Evolutionary conservation across 2,113 vertebrate genomes (phyloP).

Genomic region (Falcunculus frontatus): DNA sequence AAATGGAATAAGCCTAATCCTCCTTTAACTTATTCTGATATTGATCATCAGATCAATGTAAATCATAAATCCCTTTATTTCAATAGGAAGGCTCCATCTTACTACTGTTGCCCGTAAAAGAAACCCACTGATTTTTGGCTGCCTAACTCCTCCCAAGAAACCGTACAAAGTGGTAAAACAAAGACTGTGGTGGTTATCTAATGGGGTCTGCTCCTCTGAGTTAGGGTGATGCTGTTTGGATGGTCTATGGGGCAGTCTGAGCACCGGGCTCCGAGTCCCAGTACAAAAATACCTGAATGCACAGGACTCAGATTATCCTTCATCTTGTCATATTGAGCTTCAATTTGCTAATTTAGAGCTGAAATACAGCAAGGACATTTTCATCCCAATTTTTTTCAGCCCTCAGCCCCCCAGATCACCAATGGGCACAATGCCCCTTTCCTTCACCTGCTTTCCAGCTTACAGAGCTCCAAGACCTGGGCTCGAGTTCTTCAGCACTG

Average conservation of each 20-base stretch:
- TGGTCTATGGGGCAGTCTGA: background rate
- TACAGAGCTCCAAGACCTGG: background rate
- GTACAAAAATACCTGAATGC: background rate
- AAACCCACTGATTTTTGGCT: background rate
- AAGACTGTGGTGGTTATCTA: background rate
- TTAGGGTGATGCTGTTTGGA: background rate
- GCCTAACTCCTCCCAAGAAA: background rate
- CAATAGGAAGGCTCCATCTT: background rate
- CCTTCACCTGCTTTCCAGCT: background rate
- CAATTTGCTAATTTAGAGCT: background rate
- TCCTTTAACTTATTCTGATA: background rate
- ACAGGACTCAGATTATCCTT: slow-evolving; percentile 1
- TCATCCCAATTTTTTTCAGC: background rate
- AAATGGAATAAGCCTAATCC: background rate
- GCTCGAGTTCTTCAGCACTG: background rate
- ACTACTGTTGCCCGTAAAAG: background rate
- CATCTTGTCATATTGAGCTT: background rate
- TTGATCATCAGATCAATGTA: background rate
- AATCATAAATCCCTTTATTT: background rate
- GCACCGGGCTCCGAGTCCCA: background rate
- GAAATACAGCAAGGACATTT: background rate
- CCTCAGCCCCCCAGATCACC: background rate
- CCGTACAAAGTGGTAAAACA: background rate
- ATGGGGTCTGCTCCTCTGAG: background rate
- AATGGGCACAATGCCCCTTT: background rate